Evolutionary conservation across 2,888 invertebrate genomes (phyloP).

Genomic region (Phengaris arion): DNA sequence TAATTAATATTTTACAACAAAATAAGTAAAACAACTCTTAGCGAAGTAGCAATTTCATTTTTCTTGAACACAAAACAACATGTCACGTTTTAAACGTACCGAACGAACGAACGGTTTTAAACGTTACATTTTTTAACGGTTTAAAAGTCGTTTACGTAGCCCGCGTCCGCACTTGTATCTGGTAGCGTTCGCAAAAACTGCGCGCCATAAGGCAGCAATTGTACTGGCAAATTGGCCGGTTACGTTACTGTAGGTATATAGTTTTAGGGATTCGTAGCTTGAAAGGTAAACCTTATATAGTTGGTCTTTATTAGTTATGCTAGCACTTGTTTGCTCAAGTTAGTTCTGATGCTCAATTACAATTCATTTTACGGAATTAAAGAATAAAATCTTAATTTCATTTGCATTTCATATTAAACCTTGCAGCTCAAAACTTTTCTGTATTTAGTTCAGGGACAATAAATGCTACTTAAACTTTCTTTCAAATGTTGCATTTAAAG

Average conservation of each 20-base stretch:
- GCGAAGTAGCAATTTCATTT: neutral
- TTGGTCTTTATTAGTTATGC: too few relatives aligned
- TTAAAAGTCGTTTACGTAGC: slow-evolving; percentile 2
- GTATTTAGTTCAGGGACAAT: too few relatives aligned
- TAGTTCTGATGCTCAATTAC: too few relatives aligned
- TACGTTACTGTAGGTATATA: slow-evolving; percentile 24
- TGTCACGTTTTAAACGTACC: neutral
- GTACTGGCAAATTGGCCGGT: slow-evolving; percentile 34
- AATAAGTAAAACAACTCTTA: neutral
- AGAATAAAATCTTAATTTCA: too few relatives aligned
- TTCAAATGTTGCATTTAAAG: too few relatives aligned
- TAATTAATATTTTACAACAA: too few relatives aligned
- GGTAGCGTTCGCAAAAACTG: slow-evolving; percentile 38
- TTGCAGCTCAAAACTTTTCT: too few relatives aligned
- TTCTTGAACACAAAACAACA: neutral
- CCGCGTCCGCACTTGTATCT: slow-evolving; percentile 36
- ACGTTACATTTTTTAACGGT: neutral
- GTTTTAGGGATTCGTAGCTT: neutral
- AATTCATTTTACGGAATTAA: too few relatives aligned
- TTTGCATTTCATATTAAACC: too few relatives aligned
- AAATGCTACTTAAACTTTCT: too few relatives aligned
- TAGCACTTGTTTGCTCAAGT: neutral
- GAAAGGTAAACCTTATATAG: slow-evolving; percentile 30
- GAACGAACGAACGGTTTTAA: neutral
- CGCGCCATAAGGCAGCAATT: slow-evolving; percentile 37